Evolutionary conservation across 1,140 invertebrate genomes (phyloP).

Genomic region (Bombus consobrinus): DNA sequence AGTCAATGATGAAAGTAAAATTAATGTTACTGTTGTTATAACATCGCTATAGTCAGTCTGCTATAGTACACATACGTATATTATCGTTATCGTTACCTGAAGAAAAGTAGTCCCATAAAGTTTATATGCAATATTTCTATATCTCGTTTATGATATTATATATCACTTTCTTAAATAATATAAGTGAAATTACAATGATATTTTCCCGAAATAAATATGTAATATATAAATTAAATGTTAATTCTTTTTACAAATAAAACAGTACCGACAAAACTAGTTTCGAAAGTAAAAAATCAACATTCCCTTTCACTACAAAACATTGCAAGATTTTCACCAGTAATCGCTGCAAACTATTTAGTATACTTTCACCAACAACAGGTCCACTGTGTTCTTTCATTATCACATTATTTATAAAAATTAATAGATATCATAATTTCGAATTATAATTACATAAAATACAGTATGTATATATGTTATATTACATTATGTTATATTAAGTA

Average conservation of each 20-base stretch:
- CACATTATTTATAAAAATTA: neutral
- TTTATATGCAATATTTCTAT: neutral
- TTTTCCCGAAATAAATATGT: neutral
- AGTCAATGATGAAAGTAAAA: no score
- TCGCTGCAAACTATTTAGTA: neutral
- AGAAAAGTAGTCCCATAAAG: neutral
- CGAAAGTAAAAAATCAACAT: neutral
- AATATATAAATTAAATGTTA: neutral
- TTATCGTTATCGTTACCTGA: neutral
- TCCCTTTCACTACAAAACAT: neutral
- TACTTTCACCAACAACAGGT: neutral
- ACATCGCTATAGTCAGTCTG: no score
- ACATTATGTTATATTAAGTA: no score
- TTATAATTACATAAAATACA: neutral
- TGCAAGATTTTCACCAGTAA: neutral
- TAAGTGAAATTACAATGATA: neutral
- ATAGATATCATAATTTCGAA: neutral
- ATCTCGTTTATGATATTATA: neutral
- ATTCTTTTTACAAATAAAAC: neutral
- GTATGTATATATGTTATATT: no score
- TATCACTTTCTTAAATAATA: neutral
- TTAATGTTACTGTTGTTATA: no score
- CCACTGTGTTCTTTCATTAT: neutral
- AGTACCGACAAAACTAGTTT: neutral
- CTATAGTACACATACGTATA: neutral